These are phyloP conservation scores for Germaria angustata DNA, from an alignment of 2,888 invertebrate genomes.

Conservation along the genomic window DNA sequence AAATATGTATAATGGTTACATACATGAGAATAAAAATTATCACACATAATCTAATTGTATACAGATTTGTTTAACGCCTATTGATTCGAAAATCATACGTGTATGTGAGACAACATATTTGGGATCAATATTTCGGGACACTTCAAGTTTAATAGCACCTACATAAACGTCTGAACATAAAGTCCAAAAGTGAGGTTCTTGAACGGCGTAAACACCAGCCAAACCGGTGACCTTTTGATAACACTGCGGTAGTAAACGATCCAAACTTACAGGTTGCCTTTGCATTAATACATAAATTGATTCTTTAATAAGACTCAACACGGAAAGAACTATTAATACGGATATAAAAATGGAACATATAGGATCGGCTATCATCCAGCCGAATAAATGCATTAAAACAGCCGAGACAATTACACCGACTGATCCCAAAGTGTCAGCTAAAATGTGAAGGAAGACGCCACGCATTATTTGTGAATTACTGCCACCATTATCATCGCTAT, in stretches of 20 bases:
- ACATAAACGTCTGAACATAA: constrained; percentile 96
- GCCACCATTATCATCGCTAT: constrained; percentile 75
- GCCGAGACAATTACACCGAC: constrained; percentile 98
- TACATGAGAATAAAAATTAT: constrained; percentile 73
- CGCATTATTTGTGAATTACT: constrained; percentile 94
- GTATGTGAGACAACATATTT: constrained; percentile 95
- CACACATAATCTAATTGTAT: constrained; percentile 95
- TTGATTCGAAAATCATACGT: constrained; percentile 95
- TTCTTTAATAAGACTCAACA: constrained; percentile 90
- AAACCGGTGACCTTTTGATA: constrained; percentile 94
- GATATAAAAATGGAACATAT: constrained; percentile 99
- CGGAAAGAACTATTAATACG: constrained; percentile 92
- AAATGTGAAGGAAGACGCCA: constrained; percentile 97
- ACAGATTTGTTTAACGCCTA: constrained; percentile 93
- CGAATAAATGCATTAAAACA: constrained; percentile 94
- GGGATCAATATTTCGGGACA: constrained; percentile 94
- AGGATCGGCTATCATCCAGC: constrained; percentile 99
- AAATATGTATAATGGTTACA: constrained; percentile 19
- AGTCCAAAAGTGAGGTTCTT: constrained; percentile 99
- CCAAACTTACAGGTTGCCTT: constrained; percentile 91
- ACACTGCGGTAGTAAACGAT: constrained; percentile 90
- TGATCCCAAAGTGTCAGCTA: constrained; percentile 97
- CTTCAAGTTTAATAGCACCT: constrained; percentile 96
- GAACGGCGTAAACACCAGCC: constrained; percentile 96
- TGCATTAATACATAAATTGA: constrained; percentile 96